These are phyloP conservation scores for Liparis tanakae DNA, from an alignment of 2,797 vertebrate species.

Conservation along the genomic window DNA sequence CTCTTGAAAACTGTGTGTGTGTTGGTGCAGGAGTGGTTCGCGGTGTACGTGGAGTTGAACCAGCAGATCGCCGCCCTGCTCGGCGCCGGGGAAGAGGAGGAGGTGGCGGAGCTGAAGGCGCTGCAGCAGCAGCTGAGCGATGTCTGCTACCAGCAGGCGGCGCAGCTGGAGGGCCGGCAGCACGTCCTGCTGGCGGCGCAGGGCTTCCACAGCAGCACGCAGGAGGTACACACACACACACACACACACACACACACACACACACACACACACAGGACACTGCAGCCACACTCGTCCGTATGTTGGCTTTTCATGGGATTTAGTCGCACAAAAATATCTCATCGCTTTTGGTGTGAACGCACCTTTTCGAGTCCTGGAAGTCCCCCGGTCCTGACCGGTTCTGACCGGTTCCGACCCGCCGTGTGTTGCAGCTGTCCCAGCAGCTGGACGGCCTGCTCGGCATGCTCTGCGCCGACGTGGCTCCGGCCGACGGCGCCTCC, in stretches of 20 bases:
- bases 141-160: conserved; percentile 95
- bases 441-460: conserved; percentile 96
- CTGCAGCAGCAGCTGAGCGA: conserved; percentile 98
- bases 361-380: too few relatives aligned
- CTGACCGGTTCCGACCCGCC: too few relatives aligned
- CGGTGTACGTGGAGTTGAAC: conserved; percentile 98
- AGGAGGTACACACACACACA: conserved; percentile 85
- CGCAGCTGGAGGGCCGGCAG: conserved; percentile 95
- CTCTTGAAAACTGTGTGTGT: background rate
- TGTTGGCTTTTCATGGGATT: too few relatives aligned
- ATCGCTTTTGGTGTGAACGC: too few relatives aligned
- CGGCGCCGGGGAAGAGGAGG: conserved; percentile 94
- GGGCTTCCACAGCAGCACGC: conserved; percentile 93
- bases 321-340: too few relatives aligned
- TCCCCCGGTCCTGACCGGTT: too few relatives aligned
- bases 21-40: conserved; percentile 93
- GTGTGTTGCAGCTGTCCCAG: conserved; percentile 89
- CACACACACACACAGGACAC: background rate
- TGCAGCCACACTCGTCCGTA: too few relatives aligned
- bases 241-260: conserved; percentile 22
- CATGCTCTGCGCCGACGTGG: conserved; percentile 98
- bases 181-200: conserved; percentile 95
- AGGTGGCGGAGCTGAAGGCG: conserved; percentile 91
- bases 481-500: conserved; percentile 93
- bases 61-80: conserved; percentile 96